Conservation (phyloP, 2,113 vertebrate genomes). For the Pomatorhinus ruficollis region DNA sequence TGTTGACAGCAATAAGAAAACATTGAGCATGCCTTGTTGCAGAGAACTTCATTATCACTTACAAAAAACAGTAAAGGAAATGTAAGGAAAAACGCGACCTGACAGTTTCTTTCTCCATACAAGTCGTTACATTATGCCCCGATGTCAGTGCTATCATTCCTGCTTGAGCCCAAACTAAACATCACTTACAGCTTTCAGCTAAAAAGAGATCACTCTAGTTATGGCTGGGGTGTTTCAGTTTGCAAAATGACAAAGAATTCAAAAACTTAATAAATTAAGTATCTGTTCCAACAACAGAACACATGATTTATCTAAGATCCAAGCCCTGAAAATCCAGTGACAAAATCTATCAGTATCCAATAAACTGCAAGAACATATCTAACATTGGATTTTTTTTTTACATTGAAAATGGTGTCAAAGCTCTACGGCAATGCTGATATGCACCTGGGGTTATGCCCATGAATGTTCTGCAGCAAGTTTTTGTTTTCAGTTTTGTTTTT, state of each 20-base stretch:
- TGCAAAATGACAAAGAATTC: slow-evolving; percentile 25
- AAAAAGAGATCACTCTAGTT: slow-evolving; percentile 35
- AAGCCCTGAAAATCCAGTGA: slow-evolving; percentile 37
- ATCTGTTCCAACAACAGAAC: slow-evolving; percentile 22
- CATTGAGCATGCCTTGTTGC: slow-evolving; percentile 55
- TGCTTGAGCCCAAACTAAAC: background rate
- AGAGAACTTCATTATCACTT: slow-evolving; percentile 50
- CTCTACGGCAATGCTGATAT: slow-evolving; percentile 63
- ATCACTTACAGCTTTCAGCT: background rate
- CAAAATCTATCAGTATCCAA: slow-evolving; percentile 47
- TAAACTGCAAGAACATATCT: slow-evolving; percentile 53
- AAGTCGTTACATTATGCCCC: background rate
- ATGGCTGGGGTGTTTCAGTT: slow-evolving; percentile 35
- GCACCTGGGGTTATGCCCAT: slow-evolving; percentile 43
- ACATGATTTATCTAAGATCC: background rate
- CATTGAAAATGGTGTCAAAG: slow-evolving; percentile 46
- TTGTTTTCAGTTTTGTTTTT: background rate
- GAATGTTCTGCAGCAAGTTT: slow-evolving; percentile 66
- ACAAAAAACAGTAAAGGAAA: slow-evolving; percentile 29
- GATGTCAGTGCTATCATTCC: background rate
- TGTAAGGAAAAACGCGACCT: background rate
- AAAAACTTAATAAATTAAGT: background rate
- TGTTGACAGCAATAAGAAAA: slow-evolving; percentile 51
- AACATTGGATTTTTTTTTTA: background rate
- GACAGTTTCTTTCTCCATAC: background rate